Percentiles rank a stretch among this genome's conserved stretches.
Evolutionary conservation across 2,888 invertebrate genomes (phyloP).

Genomic region (Apodemia mormo): DNA sequence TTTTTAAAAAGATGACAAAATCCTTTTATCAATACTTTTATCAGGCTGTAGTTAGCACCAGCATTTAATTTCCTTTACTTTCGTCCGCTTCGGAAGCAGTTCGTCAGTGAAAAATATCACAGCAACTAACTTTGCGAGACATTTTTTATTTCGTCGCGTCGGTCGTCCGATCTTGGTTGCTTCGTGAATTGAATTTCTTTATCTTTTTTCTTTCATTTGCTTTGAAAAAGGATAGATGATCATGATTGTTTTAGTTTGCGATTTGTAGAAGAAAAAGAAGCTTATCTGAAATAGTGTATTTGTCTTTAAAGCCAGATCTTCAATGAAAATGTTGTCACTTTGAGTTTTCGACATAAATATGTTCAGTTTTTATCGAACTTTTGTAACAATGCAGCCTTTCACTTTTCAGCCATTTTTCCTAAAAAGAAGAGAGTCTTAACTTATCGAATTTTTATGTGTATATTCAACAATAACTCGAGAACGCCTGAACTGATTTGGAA

Average conservation of each 20-base stretch:
- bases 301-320: not conserved
- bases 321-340: not conserved
- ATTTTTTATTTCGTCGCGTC: not conserved
- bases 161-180: not conserved
- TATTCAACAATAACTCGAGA: too few relatives aligned
- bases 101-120: not conserved
- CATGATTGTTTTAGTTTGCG: not conserved
- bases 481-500: too few relatives aligned
- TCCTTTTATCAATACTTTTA: constrained; percentile 2
- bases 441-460: too few relatives aligned
- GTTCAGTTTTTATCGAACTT: too few relatives aligned
- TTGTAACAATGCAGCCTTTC: too few relatives aligned
- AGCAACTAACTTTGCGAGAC: not conserved
- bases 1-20: not conserved
- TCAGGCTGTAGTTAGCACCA: not conserved
- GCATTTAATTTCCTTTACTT: constrained; percentile 11
- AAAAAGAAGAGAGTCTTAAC: too few relatives aligned
- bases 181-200: constrained; percentile 9
- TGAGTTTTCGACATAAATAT: not conserved
- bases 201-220: not conserved
- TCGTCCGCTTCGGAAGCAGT: constrained; percentile 5
- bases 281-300: not conserved
- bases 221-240: not conserved
- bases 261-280: not conserved
- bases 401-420: too few relatives aligned